Percentiles rank a stretch among this genome's conserved stretches.
phyloP scores from a whole-genome alignment of 2,797 vertebrate species.

The Yasuhikotakia modesta region DNA sequence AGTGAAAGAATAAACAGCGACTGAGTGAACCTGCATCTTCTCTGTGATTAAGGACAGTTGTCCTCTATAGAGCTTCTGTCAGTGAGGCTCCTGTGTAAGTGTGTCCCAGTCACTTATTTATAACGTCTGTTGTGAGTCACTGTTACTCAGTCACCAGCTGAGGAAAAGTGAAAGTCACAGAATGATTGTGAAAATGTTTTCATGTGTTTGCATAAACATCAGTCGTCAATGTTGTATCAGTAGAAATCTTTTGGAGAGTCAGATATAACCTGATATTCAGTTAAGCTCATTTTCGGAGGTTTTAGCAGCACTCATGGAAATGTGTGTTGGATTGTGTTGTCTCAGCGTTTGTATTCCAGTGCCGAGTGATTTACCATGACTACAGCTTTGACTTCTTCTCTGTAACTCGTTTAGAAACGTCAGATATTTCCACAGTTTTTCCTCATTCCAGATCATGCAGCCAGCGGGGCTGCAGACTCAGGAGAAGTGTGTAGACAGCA shows the following conservation, averaged over 20 bases:
- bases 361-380: not conserved
- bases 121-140: slow-evolving; percentile 4
- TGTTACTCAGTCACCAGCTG: not conserved
- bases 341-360: slow-evolving; percentile 9
- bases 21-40: too few relatives aligned
- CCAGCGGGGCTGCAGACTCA: too few relatives aligned
- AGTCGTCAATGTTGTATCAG: slow-evolving; percentile 6
- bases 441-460: not conserved
- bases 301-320: not conserved
- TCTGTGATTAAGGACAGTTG: too few relatives aligned
- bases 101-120: slow-evolving; percentile 11
- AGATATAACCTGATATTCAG: not conserved
- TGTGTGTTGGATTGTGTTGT: slow-evolving; percentile 2
- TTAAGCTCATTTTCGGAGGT: not conserved
- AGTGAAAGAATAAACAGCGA: too few relatives aligned
- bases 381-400: not conserved
- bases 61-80: too few relatives aligned
- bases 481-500: not conserved
- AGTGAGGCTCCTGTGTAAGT: not conserved
- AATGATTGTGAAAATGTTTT: slow-evolving; percentile 6
- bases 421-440: not conserved
- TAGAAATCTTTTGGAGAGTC: not conserved
- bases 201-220: slow-evolving; percentile 17
- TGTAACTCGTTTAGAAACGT: not conserved
- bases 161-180: not conserved